Evolutionary conservation across 2,797 vertebrate genomes (phyloP), one percentile per base, ranked within the genome.

Genomic region (Helarctos malayanus): DNA sequence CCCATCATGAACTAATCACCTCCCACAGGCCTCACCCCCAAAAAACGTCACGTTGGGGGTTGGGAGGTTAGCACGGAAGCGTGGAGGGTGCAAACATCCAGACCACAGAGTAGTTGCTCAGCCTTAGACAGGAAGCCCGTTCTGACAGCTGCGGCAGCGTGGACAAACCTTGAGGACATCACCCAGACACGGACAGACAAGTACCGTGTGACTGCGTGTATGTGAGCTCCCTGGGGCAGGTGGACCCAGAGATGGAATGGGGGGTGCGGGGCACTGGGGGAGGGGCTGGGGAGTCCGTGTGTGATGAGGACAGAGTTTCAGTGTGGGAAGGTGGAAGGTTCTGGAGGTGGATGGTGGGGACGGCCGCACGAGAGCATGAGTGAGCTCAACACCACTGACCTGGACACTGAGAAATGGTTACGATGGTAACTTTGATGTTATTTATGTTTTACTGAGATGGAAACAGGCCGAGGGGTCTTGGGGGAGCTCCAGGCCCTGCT

Each of bases 161-260:
- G 8, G 68, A 32, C 38, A 25, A 32, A 4, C 11, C 23, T 27
- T 4, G 54, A 15, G 25, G 45, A 63, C 7, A 5, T 29, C 4
- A 5, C 0, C 21, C 45, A 2, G 59, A 38, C n/a, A 41, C 5
- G 0, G 21, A 27, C 21, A 32, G 47, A 54, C 75, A 21, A 23
- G 52, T 0, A 1, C 32, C 38, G 11, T 27, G 4, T 0, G 16
- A 19, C 3, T 2, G 10, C n/a, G 9, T 10, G 2, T 13, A 2
- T 0, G 16, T 18, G 29, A n/a, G 38, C 57, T 13, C 59, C 23
- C n/a, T 4, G 25, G 45, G 65, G 23, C 7, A 38, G 61, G n/a
- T 27, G 6, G 7, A 23, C 2, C 18, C 27, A 0, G 38, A 73
- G 27, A 32, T 52, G 21, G 84, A 41, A 54, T 5, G 21, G 7